Evolutionary conservation across 2,797 vertebrate species (phyloP), one percentile per base, ranked within the genome.

Genomic region (Fundulus diaphanus): DNA sequence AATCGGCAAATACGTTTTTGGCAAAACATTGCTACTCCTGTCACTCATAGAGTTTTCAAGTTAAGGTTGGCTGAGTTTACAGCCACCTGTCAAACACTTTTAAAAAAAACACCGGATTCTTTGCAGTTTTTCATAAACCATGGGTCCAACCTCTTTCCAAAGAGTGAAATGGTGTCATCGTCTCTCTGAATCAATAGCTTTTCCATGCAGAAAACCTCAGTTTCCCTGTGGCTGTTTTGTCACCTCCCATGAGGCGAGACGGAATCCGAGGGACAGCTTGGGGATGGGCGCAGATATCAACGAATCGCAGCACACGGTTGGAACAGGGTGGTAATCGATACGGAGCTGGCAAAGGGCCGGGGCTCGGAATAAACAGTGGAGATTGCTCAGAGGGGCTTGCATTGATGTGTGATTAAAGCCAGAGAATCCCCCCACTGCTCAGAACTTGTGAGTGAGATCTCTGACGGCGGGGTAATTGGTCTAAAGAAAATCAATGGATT

Each of bases 341-440:
- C 2, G 0, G 73, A 86, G 87, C 83, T 86, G 83, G 87, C 84
- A 85, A 88, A 85, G 79, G 86, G 86, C 73, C 70, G 76, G 73
- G 82, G 82, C 46, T 67, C 3, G 77, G 93, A 85, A 93, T 93
- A 94, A 92, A 92, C 93, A 92, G 84, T 86, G 86, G 83, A 91
- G 91, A 92, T 91, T 86, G 89, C 85, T 92, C 82, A 46, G 61
- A 91, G 92, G 88, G 85, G 77, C 77, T 48, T 66, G 85, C 92
- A 92, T 84, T 93, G 92, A 92, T 92, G 92, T 94, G 91, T 91
- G 90, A 93, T 94, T 93, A 94, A 93, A 92, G 90, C 83, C 88
- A 82, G 84, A 88, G 88, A 90, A 92, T 85, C 90, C 88, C 90
- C 86, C 83, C 18, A 74, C 85, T 66, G 68, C 83, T 78, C 86